Percentiles rank a stretch among this genome's conserved stretches.
Conservation (phyloP, 2,113 vertebrate species). For the Rattus rattus region DNA sequence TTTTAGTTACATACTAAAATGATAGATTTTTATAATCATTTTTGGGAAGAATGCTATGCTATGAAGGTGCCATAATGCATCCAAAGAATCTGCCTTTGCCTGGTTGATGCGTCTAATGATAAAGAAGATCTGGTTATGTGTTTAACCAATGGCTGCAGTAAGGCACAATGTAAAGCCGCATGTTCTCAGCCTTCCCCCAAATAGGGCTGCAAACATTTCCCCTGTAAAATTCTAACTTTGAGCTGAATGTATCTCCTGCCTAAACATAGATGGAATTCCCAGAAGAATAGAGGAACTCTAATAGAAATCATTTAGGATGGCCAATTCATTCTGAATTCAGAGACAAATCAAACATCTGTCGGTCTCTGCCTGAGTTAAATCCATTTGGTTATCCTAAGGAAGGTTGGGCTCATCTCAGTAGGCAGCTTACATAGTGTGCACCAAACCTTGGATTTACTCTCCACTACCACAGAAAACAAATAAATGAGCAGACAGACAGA, state of each 20-base stretch:
- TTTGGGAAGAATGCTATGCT: constrained; percentile 3
- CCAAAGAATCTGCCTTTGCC: constrained; percentile 41
- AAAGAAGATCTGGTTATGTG: constrained; percentile 54
- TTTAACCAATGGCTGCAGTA: constrained; percentile 61
- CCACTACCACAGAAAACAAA: not conserved
- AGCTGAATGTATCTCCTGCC: constrained; percentile 41
- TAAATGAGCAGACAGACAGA: not conserved
- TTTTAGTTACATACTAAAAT: not conserved
- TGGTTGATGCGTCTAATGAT: constrained; percentile 44
- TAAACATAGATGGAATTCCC: constrained; percentile 19
- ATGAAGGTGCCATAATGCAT: not conserved
- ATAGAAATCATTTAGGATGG: not conserved
- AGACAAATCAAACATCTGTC: not conserved
- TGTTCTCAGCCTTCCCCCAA: constrained; percentile 62
- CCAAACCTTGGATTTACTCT: not conserved
- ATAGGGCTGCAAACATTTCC: constrained; percentile 35
- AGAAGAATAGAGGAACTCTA: not conserved
- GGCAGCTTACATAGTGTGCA: not conserved
- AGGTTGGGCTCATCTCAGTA: not conserved
- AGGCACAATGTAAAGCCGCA: constrained; percentile 42
- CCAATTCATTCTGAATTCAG: not conserved
- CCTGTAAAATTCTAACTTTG: constrained; percentile 49
- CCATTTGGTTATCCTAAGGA: not conserved
- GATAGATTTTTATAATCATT: not conserved
- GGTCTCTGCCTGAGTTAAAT: not conserved